Conservation (phyloP, 2,797 vertebrate genomes). For the Serranus cabrilla region DNA sequence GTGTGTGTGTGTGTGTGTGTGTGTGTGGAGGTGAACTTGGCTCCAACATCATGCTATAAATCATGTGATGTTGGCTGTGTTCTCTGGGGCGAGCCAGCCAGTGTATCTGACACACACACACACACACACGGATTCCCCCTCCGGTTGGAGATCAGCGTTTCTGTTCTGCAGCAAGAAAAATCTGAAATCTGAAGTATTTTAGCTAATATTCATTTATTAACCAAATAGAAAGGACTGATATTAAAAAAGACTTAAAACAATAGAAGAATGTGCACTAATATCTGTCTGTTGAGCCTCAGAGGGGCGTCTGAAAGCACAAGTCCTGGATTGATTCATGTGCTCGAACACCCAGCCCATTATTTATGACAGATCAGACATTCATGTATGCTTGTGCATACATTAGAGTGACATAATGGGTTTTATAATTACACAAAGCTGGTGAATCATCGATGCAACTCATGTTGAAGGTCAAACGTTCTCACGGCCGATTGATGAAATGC, state of each 20-base stretch:
- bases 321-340: slow-evolving; percentile 33
- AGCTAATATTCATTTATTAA: slow-evolving; percentile 11
- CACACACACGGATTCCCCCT: slow-evolving; percentile 32
- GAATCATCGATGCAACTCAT: slow-evolving; percentile 2
- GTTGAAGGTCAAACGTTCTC: slow-evolving; percentile 44
- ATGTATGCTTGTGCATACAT: slow-evolving; percentile 27
- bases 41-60: slow-evolving; percentile 67
- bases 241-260: background rate
- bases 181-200: slow-evolving; percentile 33
- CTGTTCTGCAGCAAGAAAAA: slow-evolving; percentile 12
- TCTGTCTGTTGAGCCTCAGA: background rate
- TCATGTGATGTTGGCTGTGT: slow-evolving; percentile 66
- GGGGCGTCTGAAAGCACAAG: slow-evolving; percentile 6
- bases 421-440: slow-evolving; percentile 21
- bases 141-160: slow-evolving; percentile 25
- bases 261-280: slow-evolving; percentile 4
- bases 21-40: slow-evolving; percentile 59
- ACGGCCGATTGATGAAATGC: background rate
- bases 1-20: slow-evolving; percentile 17
- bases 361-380: slow-evolving; percentile 43
- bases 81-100: slow-evolving; percentile 56
- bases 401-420: slow-evolving; percentile 32
- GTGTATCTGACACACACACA: slow-evolving; percentile 36
- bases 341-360: slow-evolving; percentile 43
- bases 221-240: background rate